Percentiles rank a stretch among this genome's conserved stretches.
Evolutionary conservation across 92 coral and sea anemone species (phyloP).

Genomic region (Virgularia gustaviana): DNA sequence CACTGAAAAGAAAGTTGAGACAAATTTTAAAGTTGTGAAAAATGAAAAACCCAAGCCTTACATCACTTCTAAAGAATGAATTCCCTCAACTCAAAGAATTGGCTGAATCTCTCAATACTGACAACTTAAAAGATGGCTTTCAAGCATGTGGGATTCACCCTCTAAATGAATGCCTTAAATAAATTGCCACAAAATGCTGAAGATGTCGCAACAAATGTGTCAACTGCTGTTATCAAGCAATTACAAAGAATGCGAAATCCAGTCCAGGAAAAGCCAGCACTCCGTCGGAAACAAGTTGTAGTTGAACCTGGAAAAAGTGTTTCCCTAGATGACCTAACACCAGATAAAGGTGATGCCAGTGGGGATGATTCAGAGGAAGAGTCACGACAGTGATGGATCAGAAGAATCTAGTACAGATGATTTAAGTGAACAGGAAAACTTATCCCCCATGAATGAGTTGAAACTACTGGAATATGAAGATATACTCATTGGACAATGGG

Average conservation of each 20-base stretch:
- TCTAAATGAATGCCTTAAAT: neutral
- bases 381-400: neutral
- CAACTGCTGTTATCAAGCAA: constrained; percentile 4
- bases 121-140: constrained; percentile 14
- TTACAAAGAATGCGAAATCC: neutral
- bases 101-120: constrained; percentile 11
- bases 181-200: constrained; percentile 9
- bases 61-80: constrained; percentile 8
- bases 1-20: too few species aligned
- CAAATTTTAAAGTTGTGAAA: too few species aligned
- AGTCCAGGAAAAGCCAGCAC: too few species aligned
- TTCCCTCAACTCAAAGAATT: constrained; percentile 13
- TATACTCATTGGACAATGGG: neutral
- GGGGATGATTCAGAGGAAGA: neutral
- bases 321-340: neutral
- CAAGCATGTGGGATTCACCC: constrained; percentile 24
- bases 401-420: neutral
- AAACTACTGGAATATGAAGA: neutral
- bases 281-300: constrained; percentile 6
- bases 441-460: neutral
- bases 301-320: constrained; percentile 23
- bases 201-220: neutral
- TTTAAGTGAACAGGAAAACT: neutral
- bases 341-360: neutral
- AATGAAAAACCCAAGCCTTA: constrained; percentile 3